These are phyloP conservation scores for Megalops cyprinoides DNA, from an alignment of 2,797 vertebrate species.

Conservation along the genomic window DNA sequence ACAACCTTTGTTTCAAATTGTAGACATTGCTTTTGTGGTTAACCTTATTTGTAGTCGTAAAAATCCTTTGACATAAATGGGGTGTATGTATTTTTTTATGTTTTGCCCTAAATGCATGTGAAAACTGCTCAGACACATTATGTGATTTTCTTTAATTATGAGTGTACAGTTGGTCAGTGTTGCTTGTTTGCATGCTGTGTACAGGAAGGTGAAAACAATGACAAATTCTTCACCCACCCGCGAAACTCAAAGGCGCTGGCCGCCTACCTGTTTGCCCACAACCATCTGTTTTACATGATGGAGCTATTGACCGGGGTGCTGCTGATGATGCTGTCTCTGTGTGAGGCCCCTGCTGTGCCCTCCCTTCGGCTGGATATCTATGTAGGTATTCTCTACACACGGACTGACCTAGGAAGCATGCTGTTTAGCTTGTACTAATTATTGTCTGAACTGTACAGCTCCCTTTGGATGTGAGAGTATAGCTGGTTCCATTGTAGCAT, in stretches of 20 bases:
- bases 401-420: no score
- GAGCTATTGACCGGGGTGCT: conserved; percentile 89
- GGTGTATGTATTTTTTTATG: neutral
- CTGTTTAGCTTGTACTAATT: neutral
- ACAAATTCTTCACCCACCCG: conserved; percentile 97
- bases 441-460: neutral
- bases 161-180: no score
- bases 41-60: neutral
- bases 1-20: no score
- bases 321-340: conserved; percentile 91
- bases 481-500: no score
- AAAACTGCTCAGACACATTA: no score
- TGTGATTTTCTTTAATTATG: neutral
- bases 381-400: conserved; percentile 66
- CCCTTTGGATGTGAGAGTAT: neutral
- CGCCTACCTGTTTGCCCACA: conserved; percentile 96
- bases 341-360: conserved; percentile 92
- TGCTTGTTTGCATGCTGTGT: neutral
- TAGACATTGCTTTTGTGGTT: no score
- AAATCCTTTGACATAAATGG: neutral
- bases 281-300: conserved; percentile 97
- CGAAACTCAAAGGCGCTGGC: conserved; percentile 87
- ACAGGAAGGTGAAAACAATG: conserved; percentile 97
- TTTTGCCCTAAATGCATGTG: neutral
- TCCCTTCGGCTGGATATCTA: conserved; percentile 92